Percentiles rank a stretch among this genome's conserved stretches.
phyloP scores from a whole-genome alignment of 2,797 vertebrate genomes.

The Pygocentrus nattereri region DNA sequence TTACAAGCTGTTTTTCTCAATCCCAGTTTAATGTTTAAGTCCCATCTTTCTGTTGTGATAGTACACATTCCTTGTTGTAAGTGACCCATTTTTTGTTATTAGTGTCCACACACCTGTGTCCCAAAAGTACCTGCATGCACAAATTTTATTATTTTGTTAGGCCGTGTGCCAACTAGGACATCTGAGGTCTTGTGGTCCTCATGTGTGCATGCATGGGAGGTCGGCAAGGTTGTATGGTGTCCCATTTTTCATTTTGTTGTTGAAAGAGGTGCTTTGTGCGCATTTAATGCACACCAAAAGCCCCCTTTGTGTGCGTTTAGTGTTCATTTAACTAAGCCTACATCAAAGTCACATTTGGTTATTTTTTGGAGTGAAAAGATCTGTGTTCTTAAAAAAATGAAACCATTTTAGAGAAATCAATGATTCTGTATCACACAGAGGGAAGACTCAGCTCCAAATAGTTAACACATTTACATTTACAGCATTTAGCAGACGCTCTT shows the following conservation, averaged over 20 bases:
- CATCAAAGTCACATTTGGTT: too few relatives aligned
- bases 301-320: too few relatives aligned
- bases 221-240: conserved; percentile 8
- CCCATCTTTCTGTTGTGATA: not conserved
- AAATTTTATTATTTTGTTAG: not conserved
- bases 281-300: too few relatives aligned
- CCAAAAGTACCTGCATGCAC: not conserved
- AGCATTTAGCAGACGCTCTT: too few relatives aligned
- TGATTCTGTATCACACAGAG: too few relatives aligned
- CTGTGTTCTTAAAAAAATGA: too few relatives aligned
- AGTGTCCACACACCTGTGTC: not conserved
- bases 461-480: too few relatives aligned
- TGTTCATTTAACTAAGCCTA: too few relatives aligned
- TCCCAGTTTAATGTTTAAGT: not conserved
- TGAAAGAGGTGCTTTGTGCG: conserved; percentile 1
- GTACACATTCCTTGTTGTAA: not conserved
- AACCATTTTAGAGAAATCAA: too few relatives aligned
- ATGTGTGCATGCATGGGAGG: not conserved
- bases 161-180: not conserved
- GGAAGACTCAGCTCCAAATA: too few relatives aligned
- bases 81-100: not conserved
- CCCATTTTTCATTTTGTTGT: conserved; percentile 17
- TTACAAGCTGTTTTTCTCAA: not conserved
- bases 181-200: conserved; percentile 5
- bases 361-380: too few relatives aligned